Percentiles rank a stretch among this genome's conserved stretches.
phyloP scores from a whole-genome alignment of 2,113 vertebrate species.

The Hyperopisus bebe region DNA sequence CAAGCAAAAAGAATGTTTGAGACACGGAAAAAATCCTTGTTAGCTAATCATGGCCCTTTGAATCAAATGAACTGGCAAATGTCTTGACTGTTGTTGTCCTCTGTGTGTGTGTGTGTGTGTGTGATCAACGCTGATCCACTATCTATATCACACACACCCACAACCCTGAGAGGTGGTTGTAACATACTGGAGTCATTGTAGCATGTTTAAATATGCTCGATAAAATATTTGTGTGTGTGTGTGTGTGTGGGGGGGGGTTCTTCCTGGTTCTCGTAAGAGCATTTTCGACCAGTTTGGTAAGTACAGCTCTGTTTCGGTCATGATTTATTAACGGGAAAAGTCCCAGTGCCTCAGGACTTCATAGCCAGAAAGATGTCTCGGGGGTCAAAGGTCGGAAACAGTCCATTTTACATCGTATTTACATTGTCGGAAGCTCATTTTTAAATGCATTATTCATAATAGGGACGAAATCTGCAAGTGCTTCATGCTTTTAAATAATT shows the following conservation, averaged over 20 bases:
- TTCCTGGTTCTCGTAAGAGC: slow-evolving; percentile 55
- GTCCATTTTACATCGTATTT: slow-evolving; percentile 57
- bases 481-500: slow-evolving; percentile 51
- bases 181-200: slow-evolving; percentile 44
- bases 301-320: slow-evolving; percentile 53
- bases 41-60: neutral
- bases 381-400: slow-evolving; percentile 56
- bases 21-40: neutral
- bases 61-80: neutral
- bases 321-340: slow-evolving; percentile 62
- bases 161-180: slow-evolving; percentile 38
- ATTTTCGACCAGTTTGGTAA: slow-evolving; percentile 59
- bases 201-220: slow-evolving; percentile 61
- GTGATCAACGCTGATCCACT: slow-evolving; percentile 19
- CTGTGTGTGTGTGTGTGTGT: neutral
- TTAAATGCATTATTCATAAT: slow-evolving; percentile 65
- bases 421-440: slow-evolving; percentile 64
- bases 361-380: slow-evolving; percentile 53
- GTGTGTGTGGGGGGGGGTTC: slow-evolving; percentile 41
- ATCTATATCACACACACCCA: slow-evolving; percentile 48
- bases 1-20: neutral
- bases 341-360: slow-evolving; percentile 60
- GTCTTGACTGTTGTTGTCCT: neutral
- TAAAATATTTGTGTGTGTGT: slow-evolving; percentile 61
- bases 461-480: slow-evolving; percentile 61